Base-by-base conservation (phyloP, 2,888 invertebrate genomes). In the Archaeoteleia sp. region DNA sequence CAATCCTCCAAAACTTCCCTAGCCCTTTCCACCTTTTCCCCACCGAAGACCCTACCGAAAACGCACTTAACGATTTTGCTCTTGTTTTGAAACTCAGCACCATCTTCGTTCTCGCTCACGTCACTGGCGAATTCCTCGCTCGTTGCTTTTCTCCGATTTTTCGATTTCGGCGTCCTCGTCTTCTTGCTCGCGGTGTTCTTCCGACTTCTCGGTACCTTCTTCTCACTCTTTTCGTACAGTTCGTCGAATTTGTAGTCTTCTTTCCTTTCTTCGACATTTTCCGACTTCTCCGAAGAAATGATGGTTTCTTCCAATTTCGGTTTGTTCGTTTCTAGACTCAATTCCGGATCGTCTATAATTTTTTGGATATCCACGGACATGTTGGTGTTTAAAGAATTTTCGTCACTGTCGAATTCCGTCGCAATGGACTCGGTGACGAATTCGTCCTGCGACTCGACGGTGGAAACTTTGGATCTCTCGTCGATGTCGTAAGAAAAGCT, bases 1-100 rank as follows among this genome's bases (percentile, higher is more conserved):
- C 84, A 83, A 37, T 83, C 83, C 9, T 84, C 82, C 12, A 83
- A 39, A 0, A 84, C 84, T 15, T 84, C 83, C n/a, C n/a, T n/a
- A n/a, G n/a, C n/a, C n/a, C n/a, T n/a, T 15, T 83, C 82, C 0
- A 71, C 40, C 15, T 83, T 85, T 14, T 85, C 85, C 7, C 80
- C 76, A 0, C 74, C 77, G 14, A 85, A 82, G 0, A 79, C 84
- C 9, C 84, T 75, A 0, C 82, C 84, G 13, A 85, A 85, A 0
- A 84, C 84, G 27, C 82, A 81, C 10, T 82, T 80, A 0, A 84
- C 84, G 3, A 84, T 85, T 37, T 83, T 83, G 15, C 72, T 78
- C 34, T 85, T 85, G 35, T 75, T 81, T 34, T 73, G 75, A 0
- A 74, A 69, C 13, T 71, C 75, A 0, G 63, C 54, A 2, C 66